Percentiles rank a stretch among this genome's conserved stretches.
Evolutionary conservation across 2,888 invertebrate genomes (phyloP).

Genomic region (Trichogramma evanescens): DNA sequence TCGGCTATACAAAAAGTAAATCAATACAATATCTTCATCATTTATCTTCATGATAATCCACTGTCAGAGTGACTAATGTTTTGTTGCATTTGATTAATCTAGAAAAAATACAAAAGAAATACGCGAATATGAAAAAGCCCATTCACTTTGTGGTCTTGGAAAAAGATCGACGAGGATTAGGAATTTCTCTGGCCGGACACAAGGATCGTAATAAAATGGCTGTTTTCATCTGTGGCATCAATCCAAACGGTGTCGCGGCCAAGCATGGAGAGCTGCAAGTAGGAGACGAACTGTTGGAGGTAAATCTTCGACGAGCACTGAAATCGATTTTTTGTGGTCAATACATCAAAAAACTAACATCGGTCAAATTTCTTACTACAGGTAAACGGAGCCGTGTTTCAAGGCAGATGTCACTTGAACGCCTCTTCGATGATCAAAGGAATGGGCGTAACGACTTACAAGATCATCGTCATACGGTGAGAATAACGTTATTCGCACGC

Average conservation of each 20-base stretch:
- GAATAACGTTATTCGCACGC: conserved; percentile 4
- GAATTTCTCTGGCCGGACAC: conserved; percentile 90
- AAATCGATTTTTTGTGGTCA: not conserved
- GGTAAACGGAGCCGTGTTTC: conserved; percentile 90
- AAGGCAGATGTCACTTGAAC: conserved; percentile 92
- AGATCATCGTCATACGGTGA: conserved; percentile 80
- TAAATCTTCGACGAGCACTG: conserved; percentile 39
- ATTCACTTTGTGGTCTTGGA: conserved; percentile 71
- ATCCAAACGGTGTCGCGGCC: conserved; percentile 77
- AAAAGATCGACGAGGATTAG: conserved; percentile 70
- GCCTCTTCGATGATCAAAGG: conserved; percentile 94
- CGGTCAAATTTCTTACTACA: conserved; percentile 45
- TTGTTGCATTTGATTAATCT: no score
- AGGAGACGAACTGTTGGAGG: conserved; percentile 94
- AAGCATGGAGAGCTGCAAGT: conserved; percentile 70
- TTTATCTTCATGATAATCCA: not conserved
- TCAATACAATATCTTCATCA: no score
- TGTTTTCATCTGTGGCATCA: conserved; percentile 92
- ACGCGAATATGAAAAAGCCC: conserved; percentile 68
- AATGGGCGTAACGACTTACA: conserved; percentile 73
- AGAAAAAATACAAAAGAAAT: conserved; percentile 92
- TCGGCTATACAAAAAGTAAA: conserved; percentile 89
- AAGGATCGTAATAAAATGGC: conserved; percentile 91
- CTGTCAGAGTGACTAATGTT: not conserved
- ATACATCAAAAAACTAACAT: not conserved